Conservation (phyloP, 2,797 vertebrate species). For the Astyanax mexicanus region DNA sequence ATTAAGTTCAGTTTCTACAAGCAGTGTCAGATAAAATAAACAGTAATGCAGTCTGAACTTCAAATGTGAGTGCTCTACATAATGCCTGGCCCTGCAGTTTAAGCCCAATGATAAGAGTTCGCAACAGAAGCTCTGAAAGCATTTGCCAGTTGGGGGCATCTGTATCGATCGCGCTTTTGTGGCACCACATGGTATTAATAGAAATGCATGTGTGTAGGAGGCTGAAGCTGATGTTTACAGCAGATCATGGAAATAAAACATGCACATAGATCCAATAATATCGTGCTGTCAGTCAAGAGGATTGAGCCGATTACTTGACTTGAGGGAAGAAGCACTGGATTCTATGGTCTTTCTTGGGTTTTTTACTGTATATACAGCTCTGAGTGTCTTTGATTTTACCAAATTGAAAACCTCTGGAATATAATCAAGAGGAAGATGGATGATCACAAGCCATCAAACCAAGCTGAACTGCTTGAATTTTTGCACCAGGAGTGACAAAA, state of each 20-base stretch:
- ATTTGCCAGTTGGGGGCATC: slow-evolving; percentile 22
- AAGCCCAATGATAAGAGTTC: not conserved
- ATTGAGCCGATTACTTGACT: not conserved
- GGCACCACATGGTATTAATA: slow-evolving; percentile 27
- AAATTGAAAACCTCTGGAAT: no score
- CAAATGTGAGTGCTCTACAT: not conserved
- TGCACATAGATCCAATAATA: slow-evolving; percentile 4
- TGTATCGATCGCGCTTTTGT: slow-evolving; percentile 20
- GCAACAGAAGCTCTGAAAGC: slow-evolving; percentile 14
- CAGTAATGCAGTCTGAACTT: slow-evolving; percentile 15
- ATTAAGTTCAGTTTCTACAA: not conserved
- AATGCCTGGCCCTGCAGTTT: not conserved
- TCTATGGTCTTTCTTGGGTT: no score
- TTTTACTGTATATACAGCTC: no score
- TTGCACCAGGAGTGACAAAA: no score
- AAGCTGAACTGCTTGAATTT: no score
- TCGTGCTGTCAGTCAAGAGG: not conserved
- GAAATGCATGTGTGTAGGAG: slow-evolving; percentile 17
- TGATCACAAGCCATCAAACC: no score
- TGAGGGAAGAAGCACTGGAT: not conserved
- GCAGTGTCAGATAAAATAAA: not conserved
- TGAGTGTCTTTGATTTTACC: no score
- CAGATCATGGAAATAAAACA: not conserved
- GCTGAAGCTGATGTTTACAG: not conserved
- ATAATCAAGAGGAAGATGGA: no score